Evolutionary conservation across 2,113 vertebrate species (phyloP), one percentile per base, ranked within the genome.

Genomic region (Rhombomys opimus): DNA sequence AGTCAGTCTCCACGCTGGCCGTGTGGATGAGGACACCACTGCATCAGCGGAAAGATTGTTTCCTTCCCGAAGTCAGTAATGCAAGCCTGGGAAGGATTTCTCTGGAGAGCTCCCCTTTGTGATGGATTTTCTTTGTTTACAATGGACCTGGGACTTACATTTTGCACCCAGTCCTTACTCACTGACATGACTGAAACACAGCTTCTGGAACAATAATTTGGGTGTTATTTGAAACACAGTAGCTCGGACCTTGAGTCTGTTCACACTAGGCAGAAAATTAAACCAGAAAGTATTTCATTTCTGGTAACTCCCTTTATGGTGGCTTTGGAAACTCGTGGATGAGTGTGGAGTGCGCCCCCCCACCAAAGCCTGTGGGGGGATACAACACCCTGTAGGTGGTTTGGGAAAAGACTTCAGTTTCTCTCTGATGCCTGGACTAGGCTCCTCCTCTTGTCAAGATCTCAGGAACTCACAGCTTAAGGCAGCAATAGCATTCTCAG

Each of bases 121-220:
- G 90, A 67, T 63, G 38, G 15, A 82, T 73, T 57, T 96, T 73
- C 77, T 96, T 96, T 92, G 68, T 92, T 97, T 96, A 78, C 91
- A 84, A 32, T 73, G 88, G 96, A 68, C 76, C 30, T 0, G 30
- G 91, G 84, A 93, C 81, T 94, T 94, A 96, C 70, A 93, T 61
- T 93, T 0, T 0, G 77, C 35, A 92, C 27, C 59, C 91, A 73
- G 32, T 86, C 65, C 50, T 89, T 93, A 63, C 94, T 92, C 27
- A 68, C 68, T 32, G 63, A 96, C 90, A 81, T 11, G 85, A 87
- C 91, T 52, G 87, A 92, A 73, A 38, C 61, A 90, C 38, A 81
- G 38, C 95, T 94, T 96, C 94, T 92, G 87, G 17, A 82, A 96
- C 92, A 95, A 86, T 97, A 94, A 96, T 73, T 85, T 77, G 17